Base-by-base conservation (phyloP, 1,140 invertebrate genomes). In the Anadara kagoshimensis region DNA sequence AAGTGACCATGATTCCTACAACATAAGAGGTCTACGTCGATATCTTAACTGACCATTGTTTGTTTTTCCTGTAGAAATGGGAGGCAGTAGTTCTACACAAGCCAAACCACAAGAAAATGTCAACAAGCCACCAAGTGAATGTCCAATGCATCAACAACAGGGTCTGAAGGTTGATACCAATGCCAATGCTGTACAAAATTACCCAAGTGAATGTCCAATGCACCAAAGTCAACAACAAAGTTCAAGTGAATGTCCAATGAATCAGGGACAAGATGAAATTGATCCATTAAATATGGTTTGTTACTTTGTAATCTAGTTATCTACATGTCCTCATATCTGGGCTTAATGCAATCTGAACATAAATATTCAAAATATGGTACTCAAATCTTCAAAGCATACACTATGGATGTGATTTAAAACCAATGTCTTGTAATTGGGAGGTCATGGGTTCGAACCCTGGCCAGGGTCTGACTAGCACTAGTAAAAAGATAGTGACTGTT, bases 261-360 rank as follows among this genome's bases (percentile, higher is more conserved):
- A 67, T 29, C 71, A 73, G 45, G 44, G 22, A 53, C 47, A 53
- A 62, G 87, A 89, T 69, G 92, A 94, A 75, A 91, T 96, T 7
- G 94, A 95, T 90, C 94, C 94, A 3, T 90, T 94, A 62, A 96
- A 96, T 86, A 95, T 95, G 94, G 94, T 94, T 87, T 83, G 68
- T 76, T 69, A 44, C 65, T 58, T 73, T 22, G 49, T 62, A 5
- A 29, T 51, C 3, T 10, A 1, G 18, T 10, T 0, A 26, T 51
- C 18, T 51, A 22, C 18, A 51, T 5, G 18, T 8, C 18, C 11
- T n/a, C n/a, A 51, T n/a, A 7, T 51, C 49, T 51, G 8, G 14
- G 4, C 18, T 51, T 51, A 8, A 20, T 20, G 49, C 10, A 1
- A 18, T 51, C 18, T 16, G 18, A 8, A 20, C 14, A 14, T 16